Conservation (phyloP, 1,140 invertebrate genomes). For the Zaprionus tsacasi region DNA sequence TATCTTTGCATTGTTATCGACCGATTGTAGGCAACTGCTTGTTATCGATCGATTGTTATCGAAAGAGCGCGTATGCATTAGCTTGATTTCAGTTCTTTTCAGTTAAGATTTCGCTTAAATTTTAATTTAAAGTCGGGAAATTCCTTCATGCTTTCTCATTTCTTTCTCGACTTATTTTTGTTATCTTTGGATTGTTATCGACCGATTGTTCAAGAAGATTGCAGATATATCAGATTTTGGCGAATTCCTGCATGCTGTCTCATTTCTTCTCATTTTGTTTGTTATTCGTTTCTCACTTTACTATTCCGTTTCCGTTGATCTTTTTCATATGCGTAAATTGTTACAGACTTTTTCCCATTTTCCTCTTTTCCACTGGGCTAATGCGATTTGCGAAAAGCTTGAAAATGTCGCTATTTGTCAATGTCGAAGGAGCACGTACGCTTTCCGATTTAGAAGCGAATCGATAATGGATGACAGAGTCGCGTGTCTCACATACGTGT, state of each 20-base stretch:
- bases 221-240: not conserved
- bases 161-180: not conserved
- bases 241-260: not conserved
- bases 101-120: not conserved
- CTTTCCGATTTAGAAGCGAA: not conserved
- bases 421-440: conserved; percentile 3
- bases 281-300: not conserved
- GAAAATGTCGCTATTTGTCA: conserved; percentile 5
- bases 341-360: not conserved
- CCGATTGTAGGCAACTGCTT: too few species aligned
- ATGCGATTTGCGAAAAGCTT: conserved; percentile 6
- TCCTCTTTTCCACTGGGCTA: not conserved
- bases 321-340: not conserved
- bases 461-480: conserved; percentile 8
- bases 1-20: not conserved
- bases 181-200: not conserved
- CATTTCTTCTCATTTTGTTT: not conserved
- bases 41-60: too few species aligned
- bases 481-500: not conserved
- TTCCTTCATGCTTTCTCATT: not conserved
- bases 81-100: too few species aligned
- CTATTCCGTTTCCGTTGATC: not conserved
- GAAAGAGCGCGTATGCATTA: too few species aligned
- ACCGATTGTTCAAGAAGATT: too few species aligned
- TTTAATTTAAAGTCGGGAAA: not conserved